Percentiles rank a stretch among this genome's conserved stretches.
These are phyloP conservation scores for Oryzias melastigma DNA, from an alignment of 2,113 vertebrate genomes.

Conservation along the genomic window DNA sequence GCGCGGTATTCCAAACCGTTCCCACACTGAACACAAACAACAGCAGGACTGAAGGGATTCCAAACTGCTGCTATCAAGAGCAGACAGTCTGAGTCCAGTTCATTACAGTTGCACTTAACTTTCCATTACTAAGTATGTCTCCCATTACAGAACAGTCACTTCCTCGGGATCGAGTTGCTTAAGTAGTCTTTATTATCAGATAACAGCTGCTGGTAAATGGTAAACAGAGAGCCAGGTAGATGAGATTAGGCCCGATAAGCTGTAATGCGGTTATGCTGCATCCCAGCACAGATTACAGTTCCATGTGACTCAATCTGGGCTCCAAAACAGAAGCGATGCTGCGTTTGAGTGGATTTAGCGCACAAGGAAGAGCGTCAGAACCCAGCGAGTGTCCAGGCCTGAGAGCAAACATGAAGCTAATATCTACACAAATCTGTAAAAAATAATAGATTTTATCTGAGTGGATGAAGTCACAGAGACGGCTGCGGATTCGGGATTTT, in stretches of 20 bases:
- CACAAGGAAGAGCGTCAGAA: no score
- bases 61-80: constrained; percentile 4
- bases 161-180: constrained; percentile 42
- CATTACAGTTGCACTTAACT: constrained; percentile 29
- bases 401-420: constrained; percentile 19
- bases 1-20: not conserved
- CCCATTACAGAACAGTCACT: not conserved
- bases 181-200: constrained; percentile 61
- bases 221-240: constrained; percentile 45
- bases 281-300: constrained; percentile 48
- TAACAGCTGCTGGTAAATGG: constrained; percentile 60
- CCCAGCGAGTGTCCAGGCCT: no score
- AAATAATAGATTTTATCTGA: not conserved
- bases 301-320: constrained; percentile 40
- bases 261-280: constrained; percentile 56
- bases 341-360: constrained; percentile 32
- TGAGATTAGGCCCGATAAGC: constrained; percentile 49
- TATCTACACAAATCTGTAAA: not conserved
- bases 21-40: not conserved
- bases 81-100: constrained; percentile 1
- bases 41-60: not conserved
- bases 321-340: constrained; percentile 45
- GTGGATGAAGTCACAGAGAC: constrained; percentile 18
- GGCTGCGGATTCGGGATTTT: constrained; percentile 59
- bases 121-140: constrained; percentile 36